Evolutionary conservation across 2,797 vertebrate species (phyloP).

Genomic region (Myoxocephalus aenaeus): DNA sequence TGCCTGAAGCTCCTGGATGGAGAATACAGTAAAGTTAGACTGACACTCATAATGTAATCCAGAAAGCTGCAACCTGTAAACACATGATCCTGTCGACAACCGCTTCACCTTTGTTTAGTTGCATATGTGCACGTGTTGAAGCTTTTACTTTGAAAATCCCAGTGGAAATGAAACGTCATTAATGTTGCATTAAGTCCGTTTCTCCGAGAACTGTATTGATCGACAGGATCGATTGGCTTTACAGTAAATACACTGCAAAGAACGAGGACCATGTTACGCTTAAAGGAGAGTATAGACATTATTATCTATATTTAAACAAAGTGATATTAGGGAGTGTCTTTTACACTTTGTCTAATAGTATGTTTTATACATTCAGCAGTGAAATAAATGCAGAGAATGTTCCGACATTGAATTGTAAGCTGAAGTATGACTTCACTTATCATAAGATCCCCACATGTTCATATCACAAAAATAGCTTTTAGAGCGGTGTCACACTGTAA

Average conservation of each 20-base stretch:
- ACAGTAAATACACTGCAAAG: slow-evolving; percentile 40
- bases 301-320: slow-evolving; percentile 24
- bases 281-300: slow-evolving; percentile 1
- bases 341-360: not conserved
- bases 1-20: not conserved
- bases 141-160: slow-evolving; percentile 33
- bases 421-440: not conserved
- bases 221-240: slow-evolving; percentile 35
- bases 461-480: slow-evolving; percentile 9
- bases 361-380: not conserved
- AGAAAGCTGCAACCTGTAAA: not conserved
- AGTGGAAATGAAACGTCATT: slow-evolving; percentile 50
- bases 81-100: not conserved
- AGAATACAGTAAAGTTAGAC: not conserved
- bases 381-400: not conserved
- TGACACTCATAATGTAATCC: not conserved
- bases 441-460: not conserved
- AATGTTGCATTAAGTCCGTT: slow-evolving; percentile 44
- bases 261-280: slow-evolving; percentile 27
- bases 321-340: not conserved
- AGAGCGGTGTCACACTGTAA: not conserved
- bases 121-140: not conserved
- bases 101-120: slow-evolving; percentile 2
- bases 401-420: not conserved
- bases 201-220: slow-evolving; percentile 42